Evolutionary conservation across 2,888 invertebrate genomes (phyloP).

Genomic region (Ormia ochracea): DNA sequence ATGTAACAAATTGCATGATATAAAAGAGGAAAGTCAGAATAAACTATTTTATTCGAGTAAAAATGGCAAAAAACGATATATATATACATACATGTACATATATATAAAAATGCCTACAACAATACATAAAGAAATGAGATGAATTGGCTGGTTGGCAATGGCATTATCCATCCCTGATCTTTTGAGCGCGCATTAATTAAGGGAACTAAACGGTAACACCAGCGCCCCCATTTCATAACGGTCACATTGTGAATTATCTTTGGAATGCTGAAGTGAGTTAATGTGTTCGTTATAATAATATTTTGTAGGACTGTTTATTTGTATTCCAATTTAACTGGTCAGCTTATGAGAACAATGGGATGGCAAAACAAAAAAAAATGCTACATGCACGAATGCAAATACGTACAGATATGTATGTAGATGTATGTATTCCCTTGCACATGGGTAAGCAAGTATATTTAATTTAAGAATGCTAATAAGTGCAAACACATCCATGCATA

Average conservation of each 20-base stretch:
- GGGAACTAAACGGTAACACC: constrained; percentile 23
- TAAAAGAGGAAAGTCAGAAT: too few species aligned
- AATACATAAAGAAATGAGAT: too few species aligned
- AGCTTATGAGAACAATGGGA: constrained; percentile 4
- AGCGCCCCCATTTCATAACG: constrained; percentile 59
- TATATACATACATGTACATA: too few species aligned
- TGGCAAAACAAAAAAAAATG: constrained; percentile 53
- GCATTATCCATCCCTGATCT: not conserved
- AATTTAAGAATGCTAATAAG: too few species aligned
- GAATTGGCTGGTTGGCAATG: too few species aligned
- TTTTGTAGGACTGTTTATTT: constrained; percentile 61
- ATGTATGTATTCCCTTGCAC: not conserved
- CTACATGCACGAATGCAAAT: constrained; percentile 24
- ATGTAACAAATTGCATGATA: too few species aligned
- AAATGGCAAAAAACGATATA: too few species aligned
- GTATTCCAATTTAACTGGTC: constrained; percentile 56
- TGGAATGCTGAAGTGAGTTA: constrained; percentile 66
- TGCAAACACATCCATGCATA: too few species aligned
- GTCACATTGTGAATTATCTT: constrained; percentile 40
- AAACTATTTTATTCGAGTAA: too few species aligned
- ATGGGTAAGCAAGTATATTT: too few species aligned
- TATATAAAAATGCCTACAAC: too few species aligned
- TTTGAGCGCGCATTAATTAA: not conserved
- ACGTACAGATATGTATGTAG: not conserved
- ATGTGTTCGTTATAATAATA: constrained; percentile 62